phyloP scores from a whole-genome alignment of 2,113 vertebrate genomes.

The Alaudala cheleensis region DNA sequence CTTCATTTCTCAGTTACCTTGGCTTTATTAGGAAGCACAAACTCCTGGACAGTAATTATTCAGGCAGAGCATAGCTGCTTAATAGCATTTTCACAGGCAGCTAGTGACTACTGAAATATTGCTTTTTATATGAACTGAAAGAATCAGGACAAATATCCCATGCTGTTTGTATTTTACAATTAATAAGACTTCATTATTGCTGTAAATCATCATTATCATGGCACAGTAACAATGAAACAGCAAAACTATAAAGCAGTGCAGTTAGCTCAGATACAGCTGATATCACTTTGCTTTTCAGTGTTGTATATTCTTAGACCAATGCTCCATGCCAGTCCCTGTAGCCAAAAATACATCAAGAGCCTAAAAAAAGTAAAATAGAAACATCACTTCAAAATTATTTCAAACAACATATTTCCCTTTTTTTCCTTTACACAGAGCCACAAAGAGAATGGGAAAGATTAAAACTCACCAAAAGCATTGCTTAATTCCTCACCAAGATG shows the following conservation, averaged over 20 bases:
- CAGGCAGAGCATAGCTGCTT: background rate
- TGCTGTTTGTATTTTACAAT: background rate
- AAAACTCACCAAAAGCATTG: conserved; percentile 33
- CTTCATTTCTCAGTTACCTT: background rate
- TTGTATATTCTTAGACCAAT: conserved; percentile 41
- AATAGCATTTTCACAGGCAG: background rate
- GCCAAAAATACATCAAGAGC: conserved; percentile 57
- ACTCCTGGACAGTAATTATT: background rate
- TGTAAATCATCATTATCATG: background rate
- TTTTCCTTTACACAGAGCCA: conserved; percentile 1
- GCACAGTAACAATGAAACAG: background rate
- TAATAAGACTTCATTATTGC: background rate
- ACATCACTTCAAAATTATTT: conserved; percentile 56
- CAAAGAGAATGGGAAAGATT: conserved; percentile 53
- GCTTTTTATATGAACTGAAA: background rate
- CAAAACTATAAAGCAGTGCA: background rate
- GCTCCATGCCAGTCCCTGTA: conserved; percentile 29
- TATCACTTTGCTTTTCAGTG: background rate
- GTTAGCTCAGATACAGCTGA: background rate
- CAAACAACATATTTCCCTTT: conserved; percentile 6
- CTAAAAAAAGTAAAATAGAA: conserved; percentile 58
- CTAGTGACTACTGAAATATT: background rate
- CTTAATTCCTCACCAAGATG: conserved; percentile 31
- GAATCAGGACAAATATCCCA: background rate
- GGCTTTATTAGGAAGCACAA: background rate